A percentile compares a stretch with the other conserved stretches of the same genome.
phyloP scores from a whole-genome alignment of 2,797 vertebrate species.

The Enteromius afrohamiltoni region DNA sequence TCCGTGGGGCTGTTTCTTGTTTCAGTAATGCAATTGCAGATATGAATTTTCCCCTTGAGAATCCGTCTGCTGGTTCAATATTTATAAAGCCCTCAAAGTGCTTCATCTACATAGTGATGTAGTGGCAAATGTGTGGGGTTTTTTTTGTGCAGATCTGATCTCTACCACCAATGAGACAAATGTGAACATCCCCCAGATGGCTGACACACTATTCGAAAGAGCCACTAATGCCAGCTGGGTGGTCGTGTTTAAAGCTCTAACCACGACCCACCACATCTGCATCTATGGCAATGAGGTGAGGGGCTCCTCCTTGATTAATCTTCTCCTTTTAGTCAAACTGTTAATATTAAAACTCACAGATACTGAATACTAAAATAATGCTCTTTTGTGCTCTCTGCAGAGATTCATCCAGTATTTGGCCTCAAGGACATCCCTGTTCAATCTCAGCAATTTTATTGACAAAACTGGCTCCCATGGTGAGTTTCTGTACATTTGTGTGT shows the following conservation, averaged over 20 bases:
- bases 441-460: slow-evolving; percentile 99
- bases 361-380: neutral
- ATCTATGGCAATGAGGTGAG: slow-evolving; percentile 97
- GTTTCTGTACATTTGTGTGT: slow-evolving; percentile 49
- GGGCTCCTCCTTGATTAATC: neutral
- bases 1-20: neutral
- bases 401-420: slow-evolving; percentile 99
- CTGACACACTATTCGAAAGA: slow-evolving; percentile 96
- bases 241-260: slow-evolving; percentile 98
- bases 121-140: neutral
- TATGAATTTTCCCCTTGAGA: slow-evolving; percentile 8
- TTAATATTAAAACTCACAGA: neutral
- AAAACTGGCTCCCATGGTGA: slow-evolving; percentile 98
- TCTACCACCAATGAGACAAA: slow-evolving; percentile 99
- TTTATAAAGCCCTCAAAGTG: neutral
- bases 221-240: slow-evolving; percentile 99
- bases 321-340: neutral
- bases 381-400: slow-evolving; percentile 75
- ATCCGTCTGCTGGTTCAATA: slow-evolving; percentile 6
- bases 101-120: neutral
- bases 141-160: slow-evolving; percentile 86
- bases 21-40: slow-evolving; percentile 15
- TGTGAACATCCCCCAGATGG: slow-evolving; percentile 99
- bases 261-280: slow-evolving; percentile 96
- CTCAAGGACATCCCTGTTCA: slow-evolving; percentile 97